Evolutionary conservation across 2,797 vertebrate genomes (phyloP).

Genomic region (Epinephelus awoara): DNA sequence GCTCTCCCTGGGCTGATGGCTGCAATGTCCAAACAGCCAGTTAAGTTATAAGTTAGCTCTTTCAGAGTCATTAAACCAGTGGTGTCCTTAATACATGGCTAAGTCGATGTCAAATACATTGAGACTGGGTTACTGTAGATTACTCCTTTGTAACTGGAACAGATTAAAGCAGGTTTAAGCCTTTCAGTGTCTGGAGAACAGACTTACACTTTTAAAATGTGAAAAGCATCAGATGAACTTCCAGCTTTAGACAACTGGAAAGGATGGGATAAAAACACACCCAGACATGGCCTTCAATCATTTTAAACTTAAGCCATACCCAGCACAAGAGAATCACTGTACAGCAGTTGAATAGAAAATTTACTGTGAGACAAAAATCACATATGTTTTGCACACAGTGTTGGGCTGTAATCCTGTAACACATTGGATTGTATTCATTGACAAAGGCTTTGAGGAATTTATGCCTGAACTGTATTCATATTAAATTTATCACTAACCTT

Average conservation of each 20-base stretch:
- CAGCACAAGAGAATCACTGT: not conserved
- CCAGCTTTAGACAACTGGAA: slow-evolving; percentile 1
- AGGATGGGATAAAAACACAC: not conserved
- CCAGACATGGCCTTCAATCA: not conserved
- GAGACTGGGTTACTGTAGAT: not conserved
- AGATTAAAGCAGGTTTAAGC: slow-evolving; percentile 11
- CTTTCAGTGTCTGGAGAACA: not conserved
- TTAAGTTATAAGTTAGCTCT: slow-evolving; percentile 21
- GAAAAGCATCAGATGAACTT: not conserved
- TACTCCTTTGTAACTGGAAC: not conserved
- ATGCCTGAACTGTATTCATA: not conserved
- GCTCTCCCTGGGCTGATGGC: slow-evolving; percentile 5
- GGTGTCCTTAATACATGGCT: slow-evolving; percentile 2
- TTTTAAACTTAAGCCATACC: not conserved
- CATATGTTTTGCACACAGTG: slow-evolving; percentile 13
- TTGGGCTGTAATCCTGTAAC: not conserved
- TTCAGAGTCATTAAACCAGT: slow-evolving; percentile 25
- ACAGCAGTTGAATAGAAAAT: slow-evolving; percentile 4
- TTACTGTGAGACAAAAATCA: slow-evolving; percentile 8
- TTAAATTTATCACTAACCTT: not conserved
- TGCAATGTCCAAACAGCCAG: slow-evolving; percentile 5
- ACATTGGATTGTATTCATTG: not conserved
- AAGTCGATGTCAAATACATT: slow-evolving; percentile 4
- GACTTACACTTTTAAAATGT: slow-evolving; percentile 4
- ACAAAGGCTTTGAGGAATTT: not conserved